Evolutionary conservation across 2,113 vertebrate genomes (phyloP).

Genomic region (Peromyscus leucopus): DNA sequence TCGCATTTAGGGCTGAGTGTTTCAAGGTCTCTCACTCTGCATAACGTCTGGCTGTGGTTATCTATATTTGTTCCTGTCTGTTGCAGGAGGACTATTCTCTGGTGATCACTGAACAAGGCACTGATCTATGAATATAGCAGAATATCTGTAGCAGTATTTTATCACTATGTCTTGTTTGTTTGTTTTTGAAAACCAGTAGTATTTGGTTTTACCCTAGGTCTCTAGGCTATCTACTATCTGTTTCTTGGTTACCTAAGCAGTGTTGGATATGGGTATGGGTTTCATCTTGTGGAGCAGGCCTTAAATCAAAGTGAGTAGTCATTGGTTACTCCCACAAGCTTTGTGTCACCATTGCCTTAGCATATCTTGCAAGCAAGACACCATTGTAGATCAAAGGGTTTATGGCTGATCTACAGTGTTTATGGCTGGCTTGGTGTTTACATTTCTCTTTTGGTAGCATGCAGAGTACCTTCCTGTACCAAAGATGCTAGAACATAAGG

Average conservation of each 20-base stretch:
- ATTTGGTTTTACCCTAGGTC: neutral
- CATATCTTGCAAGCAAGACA: neutral
- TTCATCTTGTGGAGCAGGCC: neutral
- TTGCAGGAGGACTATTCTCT: neutral
- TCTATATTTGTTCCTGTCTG: neutral
- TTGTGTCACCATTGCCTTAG: neutral
- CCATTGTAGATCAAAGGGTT: neutral
- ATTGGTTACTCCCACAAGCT: neutral
- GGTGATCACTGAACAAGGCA: neutral
- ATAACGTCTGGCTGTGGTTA: neutral
- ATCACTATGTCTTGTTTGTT: neutral
- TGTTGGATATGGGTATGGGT: neutral
- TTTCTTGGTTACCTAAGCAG: neutral
- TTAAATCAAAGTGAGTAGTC: neutral
- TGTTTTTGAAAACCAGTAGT: neutral
- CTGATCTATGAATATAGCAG: neutral
- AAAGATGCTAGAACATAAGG: neutral
- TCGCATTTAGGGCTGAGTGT: neutral
- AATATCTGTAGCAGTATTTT: neutral
- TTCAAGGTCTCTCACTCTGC: neutral
- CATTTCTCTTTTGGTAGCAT: neutral
- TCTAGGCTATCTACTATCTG: neutral
- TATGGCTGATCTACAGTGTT: neutral
- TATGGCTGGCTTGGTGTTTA: neutral
- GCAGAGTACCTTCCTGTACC: neutral